These are phyloP conservation scores for Yasuhikotakia modesta DNA, from an alignment of 2,797 vertebrate species.

Conservation along the genomic window DNA sequence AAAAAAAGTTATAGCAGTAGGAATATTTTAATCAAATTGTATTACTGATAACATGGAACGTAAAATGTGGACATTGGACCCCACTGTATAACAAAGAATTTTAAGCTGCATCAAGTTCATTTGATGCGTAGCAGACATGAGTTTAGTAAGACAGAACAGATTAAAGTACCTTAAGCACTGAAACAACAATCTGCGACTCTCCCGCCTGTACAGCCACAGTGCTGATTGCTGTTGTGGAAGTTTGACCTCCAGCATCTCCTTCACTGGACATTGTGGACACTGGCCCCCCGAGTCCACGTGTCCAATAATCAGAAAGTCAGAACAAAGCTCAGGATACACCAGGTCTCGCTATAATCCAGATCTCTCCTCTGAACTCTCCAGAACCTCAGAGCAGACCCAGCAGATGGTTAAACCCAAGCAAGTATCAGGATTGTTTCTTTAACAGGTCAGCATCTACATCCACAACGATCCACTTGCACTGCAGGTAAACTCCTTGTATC, in stretches of 20 bases:
- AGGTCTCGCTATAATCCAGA: conserved; percentile 28
- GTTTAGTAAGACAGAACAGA: not conserved
- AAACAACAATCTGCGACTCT: conserved; percentile 80
- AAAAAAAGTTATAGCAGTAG: no score
- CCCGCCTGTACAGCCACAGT: conserved; percentile 88
- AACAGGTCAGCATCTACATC: conserved; percentile 38
- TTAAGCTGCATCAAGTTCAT: not conserved
- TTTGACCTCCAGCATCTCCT: conserved; percentile 61
- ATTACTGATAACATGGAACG: no score
- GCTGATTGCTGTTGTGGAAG: conserved; percentile 84
- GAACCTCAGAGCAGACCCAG: conserved; percentile 15
- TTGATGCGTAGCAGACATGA: not conserved
- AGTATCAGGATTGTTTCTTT: conserved; percentile 10
- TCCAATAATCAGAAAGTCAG: conserved; percentile 42
- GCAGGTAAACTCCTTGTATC: conserved; percentile 27
- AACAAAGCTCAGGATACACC: conserved; percentile 6
- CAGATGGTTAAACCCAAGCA: conserved; percentile 39
- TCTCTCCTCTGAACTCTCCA: conserved; percentile 3
- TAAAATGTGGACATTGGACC: not conserved
- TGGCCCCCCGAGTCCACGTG: conserved; percentile 48
- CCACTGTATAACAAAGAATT: not conserved
- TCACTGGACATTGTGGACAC: conserved; percentile 71
- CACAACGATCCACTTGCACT: conserved; percentile 17
- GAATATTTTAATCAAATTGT: no score
- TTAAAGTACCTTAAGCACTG: conserved; percentile 84